Evolutionary conservation across 2,888 invertebrate species (phyloP), one percentile per base, ranked within the genome.

Genomic region (Sinopyrophorus schimmeli): DNA sequence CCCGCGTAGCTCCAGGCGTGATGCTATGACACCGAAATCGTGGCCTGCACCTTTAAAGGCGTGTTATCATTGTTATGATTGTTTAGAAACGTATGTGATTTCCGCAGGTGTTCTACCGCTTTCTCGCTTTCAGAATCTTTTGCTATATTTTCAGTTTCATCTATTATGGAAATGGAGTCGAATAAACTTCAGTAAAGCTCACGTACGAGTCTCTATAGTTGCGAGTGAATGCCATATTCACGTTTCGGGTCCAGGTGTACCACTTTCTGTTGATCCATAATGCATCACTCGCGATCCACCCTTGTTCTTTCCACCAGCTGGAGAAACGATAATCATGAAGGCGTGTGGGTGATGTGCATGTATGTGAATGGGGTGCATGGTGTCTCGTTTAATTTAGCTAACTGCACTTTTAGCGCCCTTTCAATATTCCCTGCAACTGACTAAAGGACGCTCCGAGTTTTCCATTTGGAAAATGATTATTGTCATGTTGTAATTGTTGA

Each of bases 141-240:
- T 49, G 31, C 37, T 37, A 27, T 48, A 28, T 38, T 12, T 31
- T 27, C 35, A 23, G 32, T 34, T 54, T 57, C 57, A 61, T 61
- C 54, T 53, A 61, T 61, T 60, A 61, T 61, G 58, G 50, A 61
- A 53, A 41, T 37, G 39, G 47, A 56, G 46, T 48, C 53, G 48
- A 54, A 58, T 50, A 55, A 52, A 59, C 57, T 52, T 46, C 40
- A 39, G 32, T 15, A 18, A 17, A 24, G 47, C 53, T 44, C 56
- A 56, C 51, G 58, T 58, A 54, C 58, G 53, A 56, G 54, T 50
- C 47, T 47, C 55, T 43, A 47, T 54, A 54, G 49, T 58, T 58
- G 54, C 56, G 53, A 58, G 35, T 35, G 32, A 47, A 48, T 47
- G 46, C 46, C 41, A 47, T 51, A 55, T 41, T 47, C 50, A 42